phyloP scores from a whole-genome alignment of 2,888 invertebrate genomes.

The Aphidius colemani region DNA sequence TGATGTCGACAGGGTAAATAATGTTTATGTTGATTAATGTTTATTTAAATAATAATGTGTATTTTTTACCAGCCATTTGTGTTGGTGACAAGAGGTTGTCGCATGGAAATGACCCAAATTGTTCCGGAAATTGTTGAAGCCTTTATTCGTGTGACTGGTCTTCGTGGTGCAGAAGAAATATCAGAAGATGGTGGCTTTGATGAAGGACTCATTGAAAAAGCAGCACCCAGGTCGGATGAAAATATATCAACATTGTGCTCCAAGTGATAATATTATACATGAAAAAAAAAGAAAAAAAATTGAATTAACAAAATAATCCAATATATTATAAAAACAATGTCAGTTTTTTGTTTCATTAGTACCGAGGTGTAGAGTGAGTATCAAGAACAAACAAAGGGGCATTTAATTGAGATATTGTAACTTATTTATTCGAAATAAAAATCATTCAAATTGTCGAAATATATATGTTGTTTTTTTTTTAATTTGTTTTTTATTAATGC shows the following conservation, averaged over 20 bases:
- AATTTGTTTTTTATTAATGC: too few relatives aligned
- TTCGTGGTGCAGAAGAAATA: conserved; percentile 66
- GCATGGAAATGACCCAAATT: conserved; percentile 72
- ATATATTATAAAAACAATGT: too few relatives aligned
- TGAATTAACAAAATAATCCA: too few relatives aligned
- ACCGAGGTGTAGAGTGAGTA: too few relatives aligned
- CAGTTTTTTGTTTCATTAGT: too few relatives aligned
- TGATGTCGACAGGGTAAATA: conserved; percentile 65
- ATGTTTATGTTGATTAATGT: conserved; percentile 5
- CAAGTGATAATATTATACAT: background rate
- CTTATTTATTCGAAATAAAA: too few relatives aligned
- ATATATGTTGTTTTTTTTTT: too few relatives aligned
- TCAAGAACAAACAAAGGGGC: too few relatives aligned
- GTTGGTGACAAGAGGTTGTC: conserved; percentile 76
- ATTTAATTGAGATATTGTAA: too few relatives aligned
- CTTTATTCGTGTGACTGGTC: conserved; percentile 69
- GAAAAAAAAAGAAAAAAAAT: too few relatives aligned
- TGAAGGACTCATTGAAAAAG: conserved; percentile 58
- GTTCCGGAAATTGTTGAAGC: conserved; percentile 63
- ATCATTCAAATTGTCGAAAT: too few relatives aligned
- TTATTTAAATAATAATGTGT: conserved; percentile 21
- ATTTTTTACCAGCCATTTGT: conserved; percentile 69
- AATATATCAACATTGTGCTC: conserved; percentile 62
- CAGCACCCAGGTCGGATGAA: conserved; percentile 59
- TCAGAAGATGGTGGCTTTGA: conserved; percentile 63